Conservation (phyloP, 2,797 vertebrate species). For the Notolabrus celidotus region DNA sequence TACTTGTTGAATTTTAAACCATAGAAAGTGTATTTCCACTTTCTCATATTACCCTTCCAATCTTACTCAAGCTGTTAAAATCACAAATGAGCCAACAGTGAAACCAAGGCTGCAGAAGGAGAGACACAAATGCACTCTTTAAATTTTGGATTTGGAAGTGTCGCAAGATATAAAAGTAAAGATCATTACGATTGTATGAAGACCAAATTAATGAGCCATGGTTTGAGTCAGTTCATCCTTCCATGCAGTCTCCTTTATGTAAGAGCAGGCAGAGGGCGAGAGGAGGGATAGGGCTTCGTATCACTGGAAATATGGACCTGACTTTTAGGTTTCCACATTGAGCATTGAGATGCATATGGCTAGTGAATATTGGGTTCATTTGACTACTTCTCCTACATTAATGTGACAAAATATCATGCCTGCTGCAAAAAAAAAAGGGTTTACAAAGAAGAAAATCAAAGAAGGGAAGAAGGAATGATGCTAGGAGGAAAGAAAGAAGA, state of each 20-base stretch:
- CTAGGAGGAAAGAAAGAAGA: too few relatives aligned
- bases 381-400: too few relatives aligned
- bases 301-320: conserved; percentile 8
- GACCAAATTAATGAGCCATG: conserved; percentile 27
- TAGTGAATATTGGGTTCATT: too few relatives aligned
- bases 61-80: background rate
- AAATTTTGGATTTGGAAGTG: background rate
- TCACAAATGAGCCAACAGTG: conserved; percentile 41
- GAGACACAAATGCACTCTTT: too few relatives aligned
- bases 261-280: conserved; percentile 30
- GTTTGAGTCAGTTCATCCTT: conserved; percentile 50
- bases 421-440: too few relatives aligned
- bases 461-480: too few relatives aligned
- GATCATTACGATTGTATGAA: too few relatives aligned
- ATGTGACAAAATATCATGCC: too few relatives aligned
- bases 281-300: conserved; percentile 48
- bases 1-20: background rate
- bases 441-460: too few relatives aligned
- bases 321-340: too few relatives aligned
- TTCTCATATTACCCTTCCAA: background rate
- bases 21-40: too few relatives aligned
- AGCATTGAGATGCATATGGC: too few relatives aligned
- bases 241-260: conserved; percentile 45
- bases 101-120: conserved; percentile 35
- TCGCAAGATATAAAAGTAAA: background rate